These are phyloP conservation scores for Erpobdella octoculata DNA, from an alignment of 2,888 invertebrate species.

Conservation along the genomic window DNA sequence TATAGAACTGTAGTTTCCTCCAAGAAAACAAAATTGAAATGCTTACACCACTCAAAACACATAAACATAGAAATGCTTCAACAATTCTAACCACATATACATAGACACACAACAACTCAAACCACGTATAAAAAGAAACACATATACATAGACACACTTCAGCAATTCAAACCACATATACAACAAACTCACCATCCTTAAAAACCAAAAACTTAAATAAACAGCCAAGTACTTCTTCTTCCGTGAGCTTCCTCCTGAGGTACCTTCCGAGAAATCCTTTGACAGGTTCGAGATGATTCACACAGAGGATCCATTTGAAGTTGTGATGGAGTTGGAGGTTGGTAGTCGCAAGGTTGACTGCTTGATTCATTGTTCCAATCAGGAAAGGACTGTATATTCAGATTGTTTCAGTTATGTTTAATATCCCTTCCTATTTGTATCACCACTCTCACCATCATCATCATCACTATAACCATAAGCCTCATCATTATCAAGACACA, in stretches of 20 bases:
- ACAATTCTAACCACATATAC: too few relatives aligned
- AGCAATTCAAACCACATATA: background rate
- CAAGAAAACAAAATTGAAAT: too few relatives aligned
- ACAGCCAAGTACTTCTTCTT: constrained; percentile 63
- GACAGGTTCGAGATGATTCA: constrained; percentile 96
- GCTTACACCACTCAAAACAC: too few relatives aligned
- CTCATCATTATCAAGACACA: background rate
- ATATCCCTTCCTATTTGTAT: background rate
- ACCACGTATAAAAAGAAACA: too few relatives aligned
- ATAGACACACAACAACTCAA: too few relatives aligned
- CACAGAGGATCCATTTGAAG: constrained; percentile 76
- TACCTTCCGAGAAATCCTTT: constrained; percentile 84
- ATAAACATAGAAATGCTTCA: too few relatives aligned
- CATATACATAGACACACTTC: too few relatives aligned
- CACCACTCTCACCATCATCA: background rate
- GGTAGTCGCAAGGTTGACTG: constrained; percentile 72
- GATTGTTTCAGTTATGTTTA: background rate
- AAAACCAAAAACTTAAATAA: too few relatives aligned
- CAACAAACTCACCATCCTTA: background rate
- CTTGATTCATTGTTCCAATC: constrained; percentile 67
- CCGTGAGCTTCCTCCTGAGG: constrained; percentile 66
- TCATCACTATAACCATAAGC: background rate
- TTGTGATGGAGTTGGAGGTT: constrained; percentile 90
- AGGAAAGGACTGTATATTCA: constrained; percentile 67
- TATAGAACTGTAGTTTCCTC: too few relatives aligned